Base-by-base conservation (phyloP, 1,140 invertebrate genomes). In the Drosophila murphyi region DNA sequence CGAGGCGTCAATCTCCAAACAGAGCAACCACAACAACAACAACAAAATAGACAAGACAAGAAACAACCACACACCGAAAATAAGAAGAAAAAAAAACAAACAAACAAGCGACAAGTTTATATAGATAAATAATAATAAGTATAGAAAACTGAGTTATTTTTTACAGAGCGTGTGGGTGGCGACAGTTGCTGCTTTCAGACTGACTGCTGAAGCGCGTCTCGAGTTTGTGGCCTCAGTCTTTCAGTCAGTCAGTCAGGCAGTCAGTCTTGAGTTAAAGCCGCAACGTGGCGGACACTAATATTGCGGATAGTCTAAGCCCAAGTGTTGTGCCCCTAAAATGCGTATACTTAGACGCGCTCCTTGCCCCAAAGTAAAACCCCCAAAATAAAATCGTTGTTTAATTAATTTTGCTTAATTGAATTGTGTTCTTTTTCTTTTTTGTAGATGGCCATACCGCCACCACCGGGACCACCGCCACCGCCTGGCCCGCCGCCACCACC, bases 401-500 rank as follows among this genome's bases (percentile, higher is more conserved):
- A 52, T 2, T 10, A 32, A 10, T 65, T 20, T 7, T 10, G 6
- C 8, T 2, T 43, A 34, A 45, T 2, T 45, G 10, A 37, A n/a
- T 4, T n/a, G 29, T 41, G 2, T 29, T 39, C 32, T 10, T 35
- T 34, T 48, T 6, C 39, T 20, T 5, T 2, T 3, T 80, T 79
- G 1, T 29, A 92, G 82, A 94, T 94, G 93, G 93, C 93, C 50
- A 93, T 92, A 65, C 95, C 94, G 62, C 94, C 94, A 37, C 94
- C 95, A 32, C 94, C 94, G 31, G 93, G 93, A 28, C 94, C 94
- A 8, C 94, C 94, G 81, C 95, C 96, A 59, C 95, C 95, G 29
- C 95, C 96, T 51, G 93, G 94, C n/a, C 95, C 93, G 77, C 96
- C 94, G 73, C 95, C 93, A 70, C 93, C 93, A 50, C 93, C 93